Evolutionary conservation across 1,140 invertebrate species (phyloP), one percentile per base, ranked within the genome.

Genomic region (Eumaeus atala): DNA sequence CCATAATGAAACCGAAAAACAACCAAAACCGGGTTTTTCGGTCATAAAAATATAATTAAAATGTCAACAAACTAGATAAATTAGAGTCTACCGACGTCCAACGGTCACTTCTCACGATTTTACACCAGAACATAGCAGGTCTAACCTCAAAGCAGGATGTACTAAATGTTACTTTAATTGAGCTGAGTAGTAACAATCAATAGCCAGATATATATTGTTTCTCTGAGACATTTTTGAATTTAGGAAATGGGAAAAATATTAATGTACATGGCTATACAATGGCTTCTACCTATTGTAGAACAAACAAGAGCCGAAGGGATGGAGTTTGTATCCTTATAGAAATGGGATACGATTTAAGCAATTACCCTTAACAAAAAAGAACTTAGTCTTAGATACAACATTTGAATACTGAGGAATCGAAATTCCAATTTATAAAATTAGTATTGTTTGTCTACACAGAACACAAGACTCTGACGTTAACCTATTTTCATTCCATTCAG

Each of bases 331-430:
- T 47, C 3, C 17, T 12, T 14, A 4, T 0, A 8, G 17, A 17
- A 14, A n/a, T 7, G n/a, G n/a, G n/a, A 47, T 0, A 6, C 9
- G 4, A 17, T 18, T 8, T 47, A 47, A 47, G 7, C 11, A 17
- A 6, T 17, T 6, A 14, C 9, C 12, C 12, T 17, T n/a, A 4
- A 17, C 9, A 17, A 14, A 47, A 17, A 10, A 47, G 0, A 47
- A 47, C 2, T 47, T 17, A 9, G 12, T 3, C 2, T 4, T n/a
- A n/a, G 44, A n/a, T n/a, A n/a, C n/a, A 7, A 18, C 3, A 1
- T 48, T 48, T 21, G 44, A 18, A 48, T 48, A 18, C 18, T 48
- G 44, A 11, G 44, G 44, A 0, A 48, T 48, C 8, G 44, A 48
- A 48, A 16, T 48, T 3, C 44, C 16, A 21, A 10, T 10, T 2